Conservation (phyloP, 2,797 vertebrate genomes). For the Dryobates pubescens region DNA sequence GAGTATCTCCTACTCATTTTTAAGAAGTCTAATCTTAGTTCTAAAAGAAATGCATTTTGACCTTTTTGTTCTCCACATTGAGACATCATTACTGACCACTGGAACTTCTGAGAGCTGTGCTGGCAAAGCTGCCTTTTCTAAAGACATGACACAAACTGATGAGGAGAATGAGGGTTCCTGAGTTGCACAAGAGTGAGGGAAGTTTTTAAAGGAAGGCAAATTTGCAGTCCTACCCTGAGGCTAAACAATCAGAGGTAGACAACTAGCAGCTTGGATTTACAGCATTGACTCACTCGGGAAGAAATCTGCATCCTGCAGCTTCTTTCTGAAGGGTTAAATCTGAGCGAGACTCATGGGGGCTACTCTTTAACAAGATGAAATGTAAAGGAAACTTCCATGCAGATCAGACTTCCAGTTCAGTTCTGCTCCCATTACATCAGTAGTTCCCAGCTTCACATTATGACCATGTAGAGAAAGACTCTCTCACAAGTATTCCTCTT, state of each 20-base stretch:
- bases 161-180: background rate
- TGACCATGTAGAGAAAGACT: background rate
- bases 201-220: background rate
- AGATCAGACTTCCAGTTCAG: background rate
- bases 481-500: background rate
- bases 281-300: fast-evolving
- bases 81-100: background rate
- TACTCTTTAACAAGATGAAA: background rate
- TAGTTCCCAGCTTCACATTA: background rate
- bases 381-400: constrained; percentile 5
- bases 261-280: background rate
- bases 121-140: background rate
- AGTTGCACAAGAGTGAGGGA: background rate
- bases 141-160: background rate
- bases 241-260: background rate
- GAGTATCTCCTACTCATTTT: background rate
- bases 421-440: constrained; percentile 30
- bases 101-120: background rate
- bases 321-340: background rate
- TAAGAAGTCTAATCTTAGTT: background rate
- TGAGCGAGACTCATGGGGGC: background rate
- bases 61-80: background rate
- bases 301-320: background rate
- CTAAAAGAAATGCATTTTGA: constrained; percentile 4
- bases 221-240: background rate